Conservation (phyloP, 2,888 invertebrate species). For the Syrista parreyssii region DNA sequence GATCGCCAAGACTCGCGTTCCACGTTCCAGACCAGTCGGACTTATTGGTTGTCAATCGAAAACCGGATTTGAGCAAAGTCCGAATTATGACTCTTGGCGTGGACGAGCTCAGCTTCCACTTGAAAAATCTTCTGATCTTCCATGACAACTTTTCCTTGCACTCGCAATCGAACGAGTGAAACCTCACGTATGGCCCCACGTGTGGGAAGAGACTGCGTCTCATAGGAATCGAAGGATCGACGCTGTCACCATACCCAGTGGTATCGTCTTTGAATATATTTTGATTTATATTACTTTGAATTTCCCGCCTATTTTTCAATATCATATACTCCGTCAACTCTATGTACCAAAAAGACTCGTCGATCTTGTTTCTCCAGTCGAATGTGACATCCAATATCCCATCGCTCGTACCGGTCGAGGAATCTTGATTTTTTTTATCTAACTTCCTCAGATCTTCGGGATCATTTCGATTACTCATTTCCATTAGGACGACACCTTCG, state of each 20-base stretch:
- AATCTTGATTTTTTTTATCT: neutral
- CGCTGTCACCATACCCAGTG: neutral
- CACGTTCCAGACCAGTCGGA: conserved; percentile 87
- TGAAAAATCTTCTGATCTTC: conserved; percentile 77
- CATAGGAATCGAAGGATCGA: neutral
- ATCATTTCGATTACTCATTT: neutral
- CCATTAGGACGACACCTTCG: neutral
- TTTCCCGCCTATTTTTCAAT: neutral
- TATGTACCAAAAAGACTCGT: conserved; percentile 14
- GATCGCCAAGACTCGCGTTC: conserved; percentile 70
- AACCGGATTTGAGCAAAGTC: conserved; percentile 84
- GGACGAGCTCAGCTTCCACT: conserved; percentile 92
- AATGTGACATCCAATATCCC: neutral
- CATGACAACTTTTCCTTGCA: conserved; percentile 64
- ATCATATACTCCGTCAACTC: conserved; percentile 10
- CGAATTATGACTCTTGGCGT: conserved; percentile 91
- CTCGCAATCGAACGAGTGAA: conserved; percentile 76
- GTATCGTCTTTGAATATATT: neutral
- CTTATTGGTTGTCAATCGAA: conserved; percentile 73
- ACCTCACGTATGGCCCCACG: conserved; percentile 83
- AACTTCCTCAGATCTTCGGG: rapidly evolving
- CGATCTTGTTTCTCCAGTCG: neutral
- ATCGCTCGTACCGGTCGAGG: conserved; percentile 13
- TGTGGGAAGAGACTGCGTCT: conserved; percentile 74
- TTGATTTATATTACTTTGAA: neutral